These are phyloP conservation scores for Heterocephalus glaber DNA, from an alignment of 2,113 vertebrate genomes.

Conservation along the genomic window DNA sequence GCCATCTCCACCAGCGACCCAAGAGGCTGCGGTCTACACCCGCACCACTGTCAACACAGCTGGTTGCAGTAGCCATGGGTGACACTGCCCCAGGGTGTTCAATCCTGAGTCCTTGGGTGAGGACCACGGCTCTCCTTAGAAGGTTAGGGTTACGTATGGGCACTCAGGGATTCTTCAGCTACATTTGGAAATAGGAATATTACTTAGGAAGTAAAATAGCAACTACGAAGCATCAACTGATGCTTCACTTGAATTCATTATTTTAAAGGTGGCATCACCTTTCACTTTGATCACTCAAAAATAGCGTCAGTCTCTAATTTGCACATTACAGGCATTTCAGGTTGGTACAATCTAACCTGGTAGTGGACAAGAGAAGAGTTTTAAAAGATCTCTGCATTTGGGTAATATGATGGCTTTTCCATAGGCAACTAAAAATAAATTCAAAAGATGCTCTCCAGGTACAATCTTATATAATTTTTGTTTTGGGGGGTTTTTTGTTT, in stretches of 20 bases:
- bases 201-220: neutral
- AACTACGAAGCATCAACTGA: neutral
- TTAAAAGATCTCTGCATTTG: neutral
- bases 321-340: neutral
- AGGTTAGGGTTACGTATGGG: neutral
- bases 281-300: neutral
- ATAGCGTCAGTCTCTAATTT: neutral
- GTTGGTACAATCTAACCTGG: neutral
- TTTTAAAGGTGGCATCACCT: neutral
- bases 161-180: neutral
- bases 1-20: too few relatives aligned
- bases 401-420: neutral
- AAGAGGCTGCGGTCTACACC: too few relatives aligned
- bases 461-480: too few relatives aligned
- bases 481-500: too few relatives aligned
- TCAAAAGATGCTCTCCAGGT: neutral
- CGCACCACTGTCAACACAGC: neutral
- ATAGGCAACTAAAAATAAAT: conserved; percentile 11
- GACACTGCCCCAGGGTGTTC: rapidly evolving
- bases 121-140: neutral
- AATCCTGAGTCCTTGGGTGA: neutral
- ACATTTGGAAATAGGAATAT: neutral
- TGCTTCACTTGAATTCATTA: neutral
- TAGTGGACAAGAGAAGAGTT: neutral
- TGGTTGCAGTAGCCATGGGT: rapidly evolving